Percentiles rank a stretch among this genome's conserved stretches.
These are phyloP conservation scores for Busseola fusca DNA, from an alignment of 2,888 invertebrate species.

Conservation along the genomic window DNA sequence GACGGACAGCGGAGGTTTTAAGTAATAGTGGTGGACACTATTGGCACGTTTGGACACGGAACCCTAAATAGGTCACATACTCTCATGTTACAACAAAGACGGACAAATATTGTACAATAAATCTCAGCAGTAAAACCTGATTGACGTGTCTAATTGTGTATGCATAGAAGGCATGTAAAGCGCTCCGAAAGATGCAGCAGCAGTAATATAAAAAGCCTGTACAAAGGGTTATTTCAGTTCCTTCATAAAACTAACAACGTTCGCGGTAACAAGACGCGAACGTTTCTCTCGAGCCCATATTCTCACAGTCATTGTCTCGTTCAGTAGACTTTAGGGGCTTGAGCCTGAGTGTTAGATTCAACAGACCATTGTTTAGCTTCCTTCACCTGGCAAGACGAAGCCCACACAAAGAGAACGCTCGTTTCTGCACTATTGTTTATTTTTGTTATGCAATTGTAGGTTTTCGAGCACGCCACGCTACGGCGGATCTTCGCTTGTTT, in stretches of 20 bases:
- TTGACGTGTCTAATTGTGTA: slow-evolving; percentile 51
- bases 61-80: background rate
- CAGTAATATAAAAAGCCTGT: slow-evolving; percentile 71
- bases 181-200: slow-evolving; percentile 49
- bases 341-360: slow-evolving; percentile 80
- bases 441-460: slow-evolving; percentile 87
- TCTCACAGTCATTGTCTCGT: slow-evolving; percentile 84
- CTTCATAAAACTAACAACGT: slow-evolving; percentile 88
- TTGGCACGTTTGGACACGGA: background rate
- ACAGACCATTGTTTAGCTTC: slow-evolving; percentile 86
- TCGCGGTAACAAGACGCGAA: slow-evolving; percentile 86
- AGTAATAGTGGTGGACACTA: background rate
- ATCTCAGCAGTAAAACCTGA: slow-evolving; percentile 21
- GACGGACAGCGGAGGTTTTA: background rate
- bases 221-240: slow-evolving; percentile 82
- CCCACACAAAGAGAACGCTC: slow-evolving; percentile 84
- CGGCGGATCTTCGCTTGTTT: slow-evolving; percentile 80
- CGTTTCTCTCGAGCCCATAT: slow-evolving; percentile 85
- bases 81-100: background rate
- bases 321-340: slow-evolving; percentile 84
- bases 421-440: slow-evolving; percentile 85
- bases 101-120: slow-evolving; percentile 2
- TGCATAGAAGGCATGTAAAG: slow-evolving; percentile 46
- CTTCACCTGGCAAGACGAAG: slow-evolving; percentile 86
- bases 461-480: slow-evolving; percentile 80